A percentile compares a stretch with the other conserved stretches of the same genome.
Conservation (phyloP, 1,140 invertebrate genomes). For the Paraescarpia echinospica region DNA sequence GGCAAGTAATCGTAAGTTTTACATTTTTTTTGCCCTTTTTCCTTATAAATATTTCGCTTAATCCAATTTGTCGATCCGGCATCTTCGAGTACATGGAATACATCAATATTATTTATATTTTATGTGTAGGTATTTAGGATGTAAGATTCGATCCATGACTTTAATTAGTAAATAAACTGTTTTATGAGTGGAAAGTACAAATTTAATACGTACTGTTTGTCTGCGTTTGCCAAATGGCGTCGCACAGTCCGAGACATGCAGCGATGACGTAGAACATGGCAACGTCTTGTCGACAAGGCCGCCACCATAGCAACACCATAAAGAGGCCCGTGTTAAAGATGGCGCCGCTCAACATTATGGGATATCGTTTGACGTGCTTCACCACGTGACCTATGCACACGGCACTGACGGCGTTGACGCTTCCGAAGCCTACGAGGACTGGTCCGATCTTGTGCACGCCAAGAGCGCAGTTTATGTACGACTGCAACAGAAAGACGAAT, state of each 20-base stretch:
- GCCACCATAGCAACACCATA: slow-evolving; percentile 57
- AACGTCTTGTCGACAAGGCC: slow-evolving; percentile 51
- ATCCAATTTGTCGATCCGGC: too few species aligned
- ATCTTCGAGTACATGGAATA: too few species aligned
- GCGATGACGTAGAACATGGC: slow-evolving; percentile 60
- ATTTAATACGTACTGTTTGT: slow-evolving; percentile 54
- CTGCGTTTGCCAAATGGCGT: slow-evolving; percentile 60
- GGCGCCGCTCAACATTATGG: slow-evolving; percentile 53
- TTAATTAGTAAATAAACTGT: too few species aligned
- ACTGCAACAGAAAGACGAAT: slow-evolving; percentile 44
- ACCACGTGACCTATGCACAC: slow-evolving; percentile 53
- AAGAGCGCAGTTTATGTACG: slow-evolving; percentile 57
- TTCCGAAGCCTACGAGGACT: slow-evolving; percentile 56
- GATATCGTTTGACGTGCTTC: slow-evolving; percentile 55
- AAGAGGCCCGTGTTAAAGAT: slow-evolving; percentile 57
- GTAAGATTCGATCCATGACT: too few species aligned
- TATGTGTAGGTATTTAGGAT: too few species aligned
- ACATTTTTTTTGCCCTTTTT: too few species aligned
- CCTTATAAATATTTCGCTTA: too few species aligned
- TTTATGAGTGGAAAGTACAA: too few species aligned
- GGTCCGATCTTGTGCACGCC: slow-evolving; percentile 55
- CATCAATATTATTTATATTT: too few species aligned
- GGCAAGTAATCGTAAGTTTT: too few species aligned
- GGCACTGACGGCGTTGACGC: slow-evolving; percentile 51
- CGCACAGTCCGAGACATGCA: slow-evolving; percentile 57